phyloP scores from a whole-genome alignment of 2,113 vertebrate genomes.

The Stercorarius parasiticus region DNA sequence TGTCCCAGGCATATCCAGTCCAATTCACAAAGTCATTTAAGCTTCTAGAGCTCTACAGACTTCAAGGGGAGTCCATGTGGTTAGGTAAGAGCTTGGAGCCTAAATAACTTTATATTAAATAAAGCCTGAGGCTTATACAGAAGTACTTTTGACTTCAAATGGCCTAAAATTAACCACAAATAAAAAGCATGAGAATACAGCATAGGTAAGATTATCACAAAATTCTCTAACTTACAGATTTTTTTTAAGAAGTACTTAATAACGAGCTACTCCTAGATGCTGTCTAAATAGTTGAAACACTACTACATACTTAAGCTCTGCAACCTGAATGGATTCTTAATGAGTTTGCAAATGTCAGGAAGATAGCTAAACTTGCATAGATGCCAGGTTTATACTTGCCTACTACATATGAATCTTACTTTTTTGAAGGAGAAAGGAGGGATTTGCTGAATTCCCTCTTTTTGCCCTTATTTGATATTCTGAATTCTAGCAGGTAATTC shows the following conservation, averaged over 20 bases:
- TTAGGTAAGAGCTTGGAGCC: not conserved
- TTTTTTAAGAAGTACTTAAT: not conserved
- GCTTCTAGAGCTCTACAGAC: not conserved
- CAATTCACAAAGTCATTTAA: not conserved
- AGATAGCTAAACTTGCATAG: not conserved
- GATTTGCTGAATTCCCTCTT: not conserved
- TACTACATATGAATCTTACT: not conserved
- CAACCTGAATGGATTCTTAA: not conserved
- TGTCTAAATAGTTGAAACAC: not conserved
- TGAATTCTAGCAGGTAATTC: constrained; percentile 19
- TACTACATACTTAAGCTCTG: not conserved
- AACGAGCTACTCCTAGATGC: not conserved
- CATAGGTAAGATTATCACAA: not conserved
- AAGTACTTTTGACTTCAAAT: not conserved
- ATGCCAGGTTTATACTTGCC: not conserved
- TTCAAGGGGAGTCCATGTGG: not conserved
- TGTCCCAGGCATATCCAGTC: not conserved
- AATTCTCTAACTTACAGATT: not conserved
- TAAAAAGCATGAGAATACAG: not conserved
- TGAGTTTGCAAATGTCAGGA: not conserved
- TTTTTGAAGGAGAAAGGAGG: not conserved
- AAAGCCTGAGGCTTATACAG: not conserved
- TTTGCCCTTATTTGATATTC: not conserved
- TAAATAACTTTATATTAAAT: not conserved
- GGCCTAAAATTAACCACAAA: not conserved